phyloP scores from a whole-genome alignment of 2,797 vertebrate genomes.

The Lagocephalus sceleratus region DNA sequence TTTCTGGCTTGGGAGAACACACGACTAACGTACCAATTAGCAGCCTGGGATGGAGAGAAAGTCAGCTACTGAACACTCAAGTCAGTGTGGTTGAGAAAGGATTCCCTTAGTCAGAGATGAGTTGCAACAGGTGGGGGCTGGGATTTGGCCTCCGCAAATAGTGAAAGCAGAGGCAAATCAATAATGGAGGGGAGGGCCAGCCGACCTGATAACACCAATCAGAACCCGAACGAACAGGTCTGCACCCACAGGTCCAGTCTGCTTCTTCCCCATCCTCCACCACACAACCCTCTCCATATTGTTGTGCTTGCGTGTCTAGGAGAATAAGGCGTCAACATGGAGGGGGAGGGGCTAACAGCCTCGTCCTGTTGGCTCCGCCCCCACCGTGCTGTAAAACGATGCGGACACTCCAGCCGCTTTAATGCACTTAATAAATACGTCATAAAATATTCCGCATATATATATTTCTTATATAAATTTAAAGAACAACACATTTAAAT shows the following conservation, averaged over 20 bases:
- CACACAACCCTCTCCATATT: conserved; percentile 53
- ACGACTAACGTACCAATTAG: conserved; percentile 69
- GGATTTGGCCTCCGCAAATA: conserved; percentile 34
- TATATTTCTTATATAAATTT: conserved; percentile 69
- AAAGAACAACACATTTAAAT: conserved; percentile 84
- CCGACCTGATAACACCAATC: conserved; percentile 10
- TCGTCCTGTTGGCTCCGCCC: conserved; percentile 52
- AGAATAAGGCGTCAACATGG: conserved; percentile 68
- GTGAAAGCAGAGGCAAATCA: conserved; percentile 24
- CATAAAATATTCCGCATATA: conserved; percentile 81
- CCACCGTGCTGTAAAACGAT: conserved; percentile 58
- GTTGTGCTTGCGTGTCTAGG: conserved; percentile 72
- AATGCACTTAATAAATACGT: conserved; percentile 81
- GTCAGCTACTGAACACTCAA: conserved; percentile 52
- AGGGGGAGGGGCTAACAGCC: conserved; percentile 61
- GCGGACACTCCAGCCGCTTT: conserved; percentile 73
- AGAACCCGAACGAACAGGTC: neutral
- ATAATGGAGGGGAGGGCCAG: conserved; percentile 13
- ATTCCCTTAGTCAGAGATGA: conserved; percentile 66
- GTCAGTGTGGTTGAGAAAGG: conserved; percentile 66
- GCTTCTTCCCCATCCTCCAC: conserved; percentile 18
- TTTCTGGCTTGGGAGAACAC: conserved; percentile 43
- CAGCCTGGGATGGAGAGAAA: conserved; percentile 61
- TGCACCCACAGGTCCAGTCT: conserved; percentile 10
- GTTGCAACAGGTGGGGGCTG: conserved; percentile 48